A percentile compares a stretch with the other conserved stretches of the same genome.
phyloP scores from a whole-genome alignment of 2,888 invertebrate genomes.

The Tortricodes alternella region DNA sequence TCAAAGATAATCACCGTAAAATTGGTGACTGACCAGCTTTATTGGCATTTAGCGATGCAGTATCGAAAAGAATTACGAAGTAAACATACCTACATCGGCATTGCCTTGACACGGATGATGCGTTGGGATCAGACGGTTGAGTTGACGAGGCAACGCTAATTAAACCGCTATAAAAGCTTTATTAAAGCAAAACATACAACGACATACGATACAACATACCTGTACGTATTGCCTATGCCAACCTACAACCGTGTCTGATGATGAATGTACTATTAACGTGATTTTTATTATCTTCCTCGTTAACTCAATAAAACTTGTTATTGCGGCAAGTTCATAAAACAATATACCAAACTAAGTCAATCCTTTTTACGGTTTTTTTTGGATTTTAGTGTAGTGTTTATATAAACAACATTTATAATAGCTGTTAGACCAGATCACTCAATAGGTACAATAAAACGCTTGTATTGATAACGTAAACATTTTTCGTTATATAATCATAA shows the following conservation, averaged over 20 bases:
- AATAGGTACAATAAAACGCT: no score
- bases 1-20: conserved; percentile 62
- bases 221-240: background rate
- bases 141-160: conserved; percentile 63
- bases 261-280: conserved; percentile 21
- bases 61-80: conserved; percentile 38
- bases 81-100: conserved; percentile 52
- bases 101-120: conserved; percentile 66
- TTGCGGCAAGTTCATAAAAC: conserved; percentile 30
- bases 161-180: conserved; percentile 58
- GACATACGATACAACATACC: conserved; percentile 12
- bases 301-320: conserved; percentile 29
- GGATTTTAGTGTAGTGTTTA: conserved; percentile 23
- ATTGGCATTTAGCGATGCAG: conserved; percentile 56
- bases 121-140: conserved; percentile 23
- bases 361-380: conserved; percentile 26
- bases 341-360: conserved; percentile 28
- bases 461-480: no score
- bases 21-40: conserved; percentile 58
- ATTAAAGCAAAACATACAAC: conserved; percentile 32
- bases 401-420: conserved; percentile 2
- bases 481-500: no score
- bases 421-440: no score
- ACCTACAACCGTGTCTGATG: conserved; percentile 2
- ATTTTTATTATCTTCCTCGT: conserved; percentile 26